Evolutionary conservation across 2,113 vertebrate genomes (phyloP).

Genomic region (Chelonoidis abingdonii): DNA sequence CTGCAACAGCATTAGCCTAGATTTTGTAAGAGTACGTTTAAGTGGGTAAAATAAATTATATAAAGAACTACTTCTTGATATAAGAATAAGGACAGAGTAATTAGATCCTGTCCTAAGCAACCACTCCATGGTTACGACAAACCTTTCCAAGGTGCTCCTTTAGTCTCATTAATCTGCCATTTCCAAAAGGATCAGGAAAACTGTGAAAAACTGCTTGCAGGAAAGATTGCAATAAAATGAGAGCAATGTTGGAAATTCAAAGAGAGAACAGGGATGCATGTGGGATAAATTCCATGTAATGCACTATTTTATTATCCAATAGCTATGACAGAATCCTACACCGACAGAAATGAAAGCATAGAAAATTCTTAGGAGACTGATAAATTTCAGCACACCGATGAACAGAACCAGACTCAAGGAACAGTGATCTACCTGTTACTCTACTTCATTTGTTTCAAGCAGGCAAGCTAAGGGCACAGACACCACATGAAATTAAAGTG

Average conservation of each 20-base stretch:
- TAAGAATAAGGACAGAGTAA: background rate
- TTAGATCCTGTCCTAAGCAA: conserved; percentile 39
- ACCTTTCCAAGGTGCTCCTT: background rate
- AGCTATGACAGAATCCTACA: background rate
- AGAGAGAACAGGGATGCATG: background rate
- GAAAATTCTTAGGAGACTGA: background rate
- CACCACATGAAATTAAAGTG: background rate
- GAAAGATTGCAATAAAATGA: background rate
- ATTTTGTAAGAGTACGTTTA: conserved; percentile 34
- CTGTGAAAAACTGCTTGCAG: background rate
- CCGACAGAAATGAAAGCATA: background rate
- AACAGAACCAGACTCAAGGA: background rate
- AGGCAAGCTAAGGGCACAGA: background rate
- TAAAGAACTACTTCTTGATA: conserved; percentile 37
- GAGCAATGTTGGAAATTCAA: background rate
- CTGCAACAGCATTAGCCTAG: background rate
- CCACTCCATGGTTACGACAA: background rate
- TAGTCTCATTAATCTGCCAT: background rate
- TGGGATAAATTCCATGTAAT: fast-evolving
- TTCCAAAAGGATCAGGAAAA: conserved; percentile 30
- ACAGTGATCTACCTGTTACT: background rate
- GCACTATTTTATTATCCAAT: fast-evolving
- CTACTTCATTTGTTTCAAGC: background rate
- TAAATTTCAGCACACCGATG: background rate
- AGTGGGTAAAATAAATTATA: conserved; percentile 57